Evolutionary conservation across 2,797 vertebrate genomes (phyloP).

Genomic region (Melanotaenia parkinsoni): DNA sequence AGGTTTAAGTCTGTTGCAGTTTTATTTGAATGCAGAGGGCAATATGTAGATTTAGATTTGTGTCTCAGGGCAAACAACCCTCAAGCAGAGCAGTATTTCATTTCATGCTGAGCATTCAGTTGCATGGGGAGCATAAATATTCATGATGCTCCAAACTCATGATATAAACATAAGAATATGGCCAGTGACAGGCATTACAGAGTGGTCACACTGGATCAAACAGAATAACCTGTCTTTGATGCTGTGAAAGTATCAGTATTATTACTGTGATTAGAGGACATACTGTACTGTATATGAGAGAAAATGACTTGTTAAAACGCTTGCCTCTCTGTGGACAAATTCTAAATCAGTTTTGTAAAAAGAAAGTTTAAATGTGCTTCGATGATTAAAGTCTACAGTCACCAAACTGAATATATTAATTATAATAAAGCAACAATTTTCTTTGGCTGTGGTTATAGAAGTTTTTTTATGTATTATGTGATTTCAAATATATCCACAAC

Average conservation of each 20-base stretch:
- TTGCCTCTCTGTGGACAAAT: constrained; percentile 19
- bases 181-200: constrained; percentile 76
- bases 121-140: constrained; percentile 74
- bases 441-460: neutral
- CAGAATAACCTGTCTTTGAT: constrained; percentile 78
- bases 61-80: constrained; percentile 76
- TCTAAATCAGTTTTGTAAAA: constrained; percentile 29
- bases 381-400: constrained; percentile 26
- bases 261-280: constrained; percentile 69
- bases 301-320: constrained; percentile 57
- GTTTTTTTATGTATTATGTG: neutral
- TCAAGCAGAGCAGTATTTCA: constrained; percentile 73
- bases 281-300: constrained; percentile 26
- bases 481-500: neutral
- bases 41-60: constrained; percentile 78
- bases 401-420: constrained; percentile 5
- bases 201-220: constrained; percentile 76
- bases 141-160: constrained; percentile 72
- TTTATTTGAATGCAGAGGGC: constrained; percentile 72
- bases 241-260: constrained; percentile 62
- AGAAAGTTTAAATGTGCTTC: constrained; percentile 22
- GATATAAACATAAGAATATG: constrained; percentile 81
- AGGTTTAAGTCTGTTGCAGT: constrained; percentile 57
- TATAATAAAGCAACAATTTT: constrained; percentile 7
- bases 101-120: constrained; percentile 74